Evolutionary conservation across 2,888 invertebrate species (phyloP), one percentile per base, ranked within the genome.

Genomic region (Theodoxus fluviatilis): DNA sequence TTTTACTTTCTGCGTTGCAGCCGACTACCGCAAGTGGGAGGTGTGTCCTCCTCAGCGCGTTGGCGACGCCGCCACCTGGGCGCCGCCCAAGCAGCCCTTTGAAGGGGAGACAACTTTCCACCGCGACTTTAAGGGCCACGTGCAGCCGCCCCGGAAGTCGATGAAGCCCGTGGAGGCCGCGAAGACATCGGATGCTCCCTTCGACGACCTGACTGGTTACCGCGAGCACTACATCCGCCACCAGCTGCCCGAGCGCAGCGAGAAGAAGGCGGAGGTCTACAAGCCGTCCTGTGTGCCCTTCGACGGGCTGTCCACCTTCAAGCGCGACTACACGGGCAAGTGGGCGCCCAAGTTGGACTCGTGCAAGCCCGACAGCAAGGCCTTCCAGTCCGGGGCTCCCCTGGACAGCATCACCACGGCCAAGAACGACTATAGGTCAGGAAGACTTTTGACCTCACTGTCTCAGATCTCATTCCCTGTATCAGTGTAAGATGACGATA

Each of bases 391-490:
- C 3, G 80, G 81, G 25, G 84, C 83, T 9, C 86, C 85, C 3
- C 82, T 88, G 49, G 82, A 85, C 35, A 85, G 79, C 70, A 77
- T 76, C 40, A 88, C 88, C 31, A 88, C 87, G 0, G 79, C 83
- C 70, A 79, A 82, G 69, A 75, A 78, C 68, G 86, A 87, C 73
- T 87, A 78, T 65, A n/a, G n/a, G n/a, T n/a, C n/a, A n/a, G n/a
- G n/a, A n/a, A n/a, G n/a, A n/a, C n/a, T n/a, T n/a, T n/a, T n/a
- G n/a, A n/a, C n/a, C n/a, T n/a, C n/a, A n/a, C n/a, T n/a, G n/a
- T n/a, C n/a, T n/a, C n/a, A n/a, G n/a, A n/a, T n/a, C n/a, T n/a
- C n/a, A n/a, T n/a, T n/a, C n/a, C n/a, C n/a, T n/a, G n/a, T n/a
- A n/a, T n/a, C n/a, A n/a, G n/a, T n/a, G n/a, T n/a, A n/a, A n/a